Evolutionary conservation across 2,797 vertebrate species (phyloP), one percentile per base, ranked within the genome.

Genomic region (Choloepus didactylus): DNA sequence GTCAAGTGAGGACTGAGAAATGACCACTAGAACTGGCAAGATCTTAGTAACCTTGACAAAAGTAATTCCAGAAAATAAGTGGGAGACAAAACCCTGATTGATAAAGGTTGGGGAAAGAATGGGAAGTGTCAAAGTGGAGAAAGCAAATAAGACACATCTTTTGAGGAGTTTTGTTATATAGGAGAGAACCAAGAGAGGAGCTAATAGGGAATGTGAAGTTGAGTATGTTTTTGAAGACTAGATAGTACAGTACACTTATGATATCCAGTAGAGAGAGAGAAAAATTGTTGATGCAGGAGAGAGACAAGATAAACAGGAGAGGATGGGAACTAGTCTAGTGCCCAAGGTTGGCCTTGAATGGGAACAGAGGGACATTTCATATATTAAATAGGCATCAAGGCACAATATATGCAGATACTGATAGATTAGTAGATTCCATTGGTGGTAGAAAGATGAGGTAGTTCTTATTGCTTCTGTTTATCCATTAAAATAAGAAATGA

Each of bases 401-500:
- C 11, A 89, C 54, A 91, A 12, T 64, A 35, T 80, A 46, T 64
- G 31, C 56, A 60, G 64, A n/a, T 64, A 80, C 9, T 27, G 38
- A 44, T 92, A 8, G 8, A 19, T 90, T 38, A 66, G 12, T 77
- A 92, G 77, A 64, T 87, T 94, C 3, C 64, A 12, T 88, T 89
- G 19, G 25, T 75, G 31, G 59, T 92, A 54, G 54, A 84, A 89
- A 87, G 85, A 89, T 69, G 49, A 67, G 41, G 12, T 85, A 54
- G 35, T 92, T 70, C 60, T 87, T 19, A 92, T 81, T 90, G 38
- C 38, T 64, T 94, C 44, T 87, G 23, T 80, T 49, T 73, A 87
- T 76, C 79, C 29, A 77, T 67, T 92, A 80, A 96, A 86, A 46
- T 79, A 94, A 84, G 70, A 82, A 81, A 81, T 2, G 85, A 83